Evolutionary conservation across 2,113 vertebrate species (phyloP).

Genomic region (cattle (Bos taurus)): DNA sequence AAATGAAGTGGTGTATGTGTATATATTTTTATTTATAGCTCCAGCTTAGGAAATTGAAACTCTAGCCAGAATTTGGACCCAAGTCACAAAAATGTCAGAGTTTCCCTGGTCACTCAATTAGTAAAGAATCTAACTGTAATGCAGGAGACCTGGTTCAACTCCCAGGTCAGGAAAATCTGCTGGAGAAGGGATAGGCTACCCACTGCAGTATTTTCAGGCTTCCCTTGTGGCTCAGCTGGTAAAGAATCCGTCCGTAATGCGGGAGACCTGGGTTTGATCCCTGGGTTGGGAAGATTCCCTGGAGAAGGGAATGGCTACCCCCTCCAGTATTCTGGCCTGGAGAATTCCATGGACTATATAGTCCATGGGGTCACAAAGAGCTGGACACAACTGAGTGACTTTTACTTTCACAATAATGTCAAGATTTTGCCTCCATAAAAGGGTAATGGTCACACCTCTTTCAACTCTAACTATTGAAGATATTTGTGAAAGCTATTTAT

Average conservation of each 20-base stretch:
- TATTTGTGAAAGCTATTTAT: neutral
- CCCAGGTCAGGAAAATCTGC: fast-evolving
- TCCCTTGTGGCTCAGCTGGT: neutral
- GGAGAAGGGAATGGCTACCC: neutral
- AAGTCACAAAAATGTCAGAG: neutral
- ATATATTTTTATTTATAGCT: neutral
- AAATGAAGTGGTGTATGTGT: neutral
- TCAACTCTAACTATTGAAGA: neutral
- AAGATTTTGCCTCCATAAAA: neutral
- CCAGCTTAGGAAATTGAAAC: neutral
- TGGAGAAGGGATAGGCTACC: neutral
- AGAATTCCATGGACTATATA: neutral
- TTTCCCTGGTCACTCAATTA: neutral
- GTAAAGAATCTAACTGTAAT: neutral
- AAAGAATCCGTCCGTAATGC: neutral
- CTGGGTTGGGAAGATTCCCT: neutral
- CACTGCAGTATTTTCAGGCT: neutral
- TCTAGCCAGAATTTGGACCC: neutral
- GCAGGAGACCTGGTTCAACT: neutral
- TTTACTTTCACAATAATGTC: neutral
- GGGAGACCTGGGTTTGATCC: neutral
- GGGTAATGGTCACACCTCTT: neutral
- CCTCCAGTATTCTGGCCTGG: neutral
- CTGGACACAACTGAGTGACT: neutral
- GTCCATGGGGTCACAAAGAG: neutral